A percentile compares a stretch with the other conserved stretches of the same genome.
Conservation (phyloP, 2,888 invertebrate genomes). For the Hedychridium roseum region DNA sequence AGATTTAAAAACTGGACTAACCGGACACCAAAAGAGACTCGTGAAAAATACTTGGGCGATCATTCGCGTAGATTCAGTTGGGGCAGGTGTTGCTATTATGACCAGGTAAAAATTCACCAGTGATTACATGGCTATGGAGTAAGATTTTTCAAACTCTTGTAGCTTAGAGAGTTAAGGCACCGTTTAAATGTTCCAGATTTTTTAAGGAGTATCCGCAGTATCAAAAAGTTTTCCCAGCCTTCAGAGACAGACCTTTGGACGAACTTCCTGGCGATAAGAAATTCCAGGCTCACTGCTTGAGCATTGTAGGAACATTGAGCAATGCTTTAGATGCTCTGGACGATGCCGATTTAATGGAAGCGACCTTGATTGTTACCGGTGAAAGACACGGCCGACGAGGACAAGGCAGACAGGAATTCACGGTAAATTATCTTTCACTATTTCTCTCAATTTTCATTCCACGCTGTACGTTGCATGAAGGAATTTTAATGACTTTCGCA, state of each 20-base stretch:
- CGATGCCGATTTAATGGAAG: constrained; percentile 56
- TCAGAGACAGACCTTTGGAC: constrained; percentile 59
- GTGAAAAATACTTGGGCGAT: constrained; percentile 59
- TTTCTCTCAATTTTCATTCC: too few relatives aligned
- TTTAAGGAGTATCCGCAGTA: constrained; percentile 64
- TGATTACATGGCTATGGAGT: too few relatives aligned
- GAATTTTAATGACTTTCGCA: too few relatives aligned
- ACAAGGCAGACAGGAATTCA: constrained; percentile 38
- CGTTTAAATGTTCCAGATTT: constrained; percentile 56
- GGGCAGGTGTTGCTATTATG: constrained; percentile 59
- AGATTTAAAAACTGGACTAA: constrained; percentile 57
- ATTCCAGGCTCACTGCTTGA: constrained; percentile 66
- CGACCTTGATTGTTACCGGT: constrained; percentile 49
- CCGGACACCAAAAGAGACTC: constrained; percentile 54
- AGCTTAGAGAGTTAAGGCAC: too few relatives aligned
- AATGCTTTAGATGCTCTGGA: constrained; percentile 65
- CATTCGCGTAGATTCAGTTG: constrained; percentile 54
- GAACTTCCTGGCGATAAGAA: constrained; percentile 60
- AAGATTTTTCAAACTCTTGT: too few relatives aligned
- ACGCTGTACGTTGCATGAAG: too few relatives aligned
- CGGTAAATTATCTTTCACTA: too few relatives aligned
- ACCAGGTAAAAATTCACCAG: constrained; percentile 50
- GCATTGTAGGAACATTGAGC: constrained; percentile 64
- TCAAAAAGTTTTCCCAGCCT: constrained; percentile 63
- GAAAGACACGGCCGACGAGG: constrained; percentile 64